These are phyloP conservation scores for Silurus meridionalis DNA, from an alignment of 2,113 vertebrate genomes.

Conservation along the genomic window DNA sequence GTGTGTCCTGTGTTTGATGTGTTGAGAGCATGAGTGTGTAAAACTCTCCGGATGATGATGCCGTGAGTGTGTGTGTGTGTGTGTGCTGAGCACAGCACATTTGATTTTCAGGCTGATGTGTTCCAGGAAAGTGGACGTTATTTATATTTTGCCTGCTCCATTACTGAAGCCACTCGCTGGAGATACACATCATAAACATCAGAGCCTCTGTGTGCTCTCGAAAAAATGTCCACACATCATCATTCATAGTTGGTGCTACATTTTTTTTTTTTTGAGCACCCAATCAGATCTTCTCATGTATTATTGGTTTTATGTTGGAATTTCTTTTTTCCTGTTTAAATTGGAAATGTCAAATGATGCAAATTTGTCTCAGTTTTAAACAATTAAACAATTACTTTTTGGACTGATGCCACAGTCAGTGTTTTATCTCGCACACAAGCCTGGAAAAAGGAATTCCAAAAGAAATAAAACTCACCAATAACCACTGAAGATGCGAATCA, in stretches of 20 bases:
- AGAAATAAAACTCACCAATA: background rate
- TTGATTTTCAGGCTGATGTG: constrained; percentile 12
- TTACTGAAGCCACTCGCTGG: constrained; percentile 17
- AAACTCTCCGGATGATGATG: background rate
- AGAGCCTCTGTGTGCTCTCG: background rate
- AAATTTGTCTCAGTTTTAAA: background rate
- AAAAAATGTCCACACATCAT: constrained; percentile 2
- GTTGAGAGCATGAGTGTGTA: background rate
- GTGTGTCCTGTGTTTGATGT: background rate
- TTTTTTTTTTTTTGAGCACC: background rate
- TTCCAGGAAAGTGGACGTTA: constrained; percentile 27
- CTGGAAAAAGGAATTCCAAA: background rate
- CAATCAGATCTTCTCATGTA: too few species aligned
- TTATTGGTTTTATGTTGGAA: background rate
- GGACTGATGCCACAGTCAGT: background rate
- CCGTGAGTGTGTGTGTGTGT: background rate
- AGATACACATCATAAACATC: constrained; percentile 22
- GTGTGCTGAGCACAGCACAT: background rate
- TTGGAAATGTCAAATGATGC: background rate
- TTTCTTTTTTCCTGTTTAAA: background rate
- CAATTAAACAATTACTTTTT: background rate
- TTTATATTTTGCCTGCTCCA: constrained; percentile 6
- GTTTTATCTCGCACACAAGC: background rate
- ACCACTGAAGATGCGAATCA: background rate
- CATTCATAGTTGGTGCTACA: background rate